Conservation (phyloP, 2,797 vertebrate genomes). For the Myotis pilosus region DNA sequence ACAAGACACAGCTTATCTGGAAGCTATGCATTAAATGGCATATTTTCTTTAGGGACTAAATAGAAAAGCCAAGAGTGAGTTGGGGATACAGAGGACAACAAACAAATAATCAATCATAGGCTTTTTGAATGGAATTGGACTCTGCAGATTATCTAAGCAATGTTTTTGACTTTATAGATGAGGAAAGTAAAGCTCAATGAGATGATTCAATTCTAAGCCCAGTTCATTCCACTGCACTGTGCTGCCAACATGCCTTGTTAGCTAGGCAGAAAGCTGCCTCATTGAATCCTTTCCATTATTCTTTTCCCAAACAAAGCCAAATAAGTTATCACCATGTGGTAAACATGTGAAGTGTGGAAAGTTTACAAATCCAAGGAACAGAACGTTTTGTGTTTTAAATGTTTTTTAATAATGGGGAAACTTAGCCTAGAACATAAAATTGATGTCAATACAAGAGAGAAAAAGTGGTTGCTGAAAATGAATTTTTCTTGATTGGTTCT, state of each 20-base stretch:
- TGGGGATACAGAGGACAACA: not conserved
- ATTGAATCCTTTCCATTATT: not conserved
- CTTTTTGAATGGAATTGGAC: not conserved
- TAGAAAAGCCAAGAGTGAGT: slow-evolving; percentile 19
- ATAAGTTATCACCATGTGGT: not conserved
- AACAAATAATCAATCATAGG: not conserved
- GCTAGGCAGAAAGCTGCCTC: not conserved
- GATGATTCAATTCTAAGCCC: not conserved
- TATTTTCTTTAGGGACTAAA: slow-evolving; percentile 21
- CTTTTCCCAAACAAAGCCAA: not conserved
- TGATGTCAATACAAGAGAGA: not conserved
- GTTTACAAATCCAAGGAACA: not conserved
- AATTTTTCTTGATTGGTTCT: not conserved
- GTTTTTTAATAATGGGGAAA: not conserved
- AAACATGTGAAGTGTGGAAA: not conserved
- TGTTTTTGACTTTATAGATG: not conserved
- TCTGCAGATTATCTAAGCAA: not conserved
- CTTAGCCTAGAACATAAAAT: not conserved
- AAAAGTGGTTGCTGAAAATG: slow-evolving; percentile 1
- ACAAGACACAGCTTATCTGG: not conserved
- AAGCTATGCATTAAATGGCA: not conserved
- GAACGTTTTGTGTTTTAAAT: not conserved
- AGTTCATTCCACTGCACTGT: not conserved
- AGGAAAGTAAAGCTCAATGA: not conserved
- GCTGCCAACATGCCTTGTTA: not conserved